Percentiles rank a stretch among this genome's conserved stretches.
Conservation (phyloP, 1,140 invertebrate species). For the Drosophila hydei region DNA sequence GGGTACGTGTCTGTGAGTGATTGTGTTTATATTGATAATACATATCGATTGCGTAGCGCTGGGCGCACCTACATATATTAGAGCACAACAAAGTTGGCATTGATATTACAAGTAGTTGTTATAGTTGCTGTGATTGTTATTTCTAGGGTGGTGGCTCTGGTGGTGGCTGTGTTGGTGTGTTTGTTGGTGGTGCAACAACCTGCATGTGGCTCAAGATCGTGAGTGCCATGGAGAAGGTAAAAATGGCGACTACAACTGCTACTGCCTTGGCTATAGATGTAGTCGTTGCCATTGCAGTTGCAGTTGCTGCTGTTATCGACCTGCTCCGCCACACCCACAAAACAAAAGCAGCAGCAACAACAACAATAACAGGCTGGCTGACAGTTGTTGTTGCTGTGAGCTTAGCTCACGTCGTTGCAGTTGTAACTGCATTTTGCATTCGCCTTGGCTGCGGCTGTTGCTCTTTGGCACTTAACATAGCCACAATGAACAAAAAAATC, state of each 20-base stretch:
- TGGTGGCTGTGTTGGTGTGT: constrained; percentile 29
- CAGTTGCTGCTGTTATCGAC: constrained; percentile 41
- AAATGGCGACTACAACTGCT: constrained; percentile 30
- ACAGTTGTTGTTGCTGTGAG: constrained; percentile 12
- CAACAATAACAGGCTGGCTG: constrained; percentile 17
- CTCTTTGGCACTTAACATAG: constrained; percentile 78
- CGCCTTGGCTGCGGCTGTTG: constrained; percentile 79
- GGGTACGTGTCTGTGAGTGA: background rate
- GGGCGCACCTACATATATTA: background rate
- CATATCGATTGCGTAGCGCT: constrained; percentile 20
- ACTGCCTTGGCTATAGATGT: constrained; percentile 4
- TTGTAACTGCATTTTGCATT: constrained; percentile 72
- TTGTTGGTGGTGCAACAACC: constrained; percentile 74
- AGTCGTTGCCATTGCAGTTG: constrained; percentile 21
- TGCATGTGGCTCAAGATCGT: constrained; percentile 82
- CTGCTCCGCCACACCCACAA: constrained; percentile 50
- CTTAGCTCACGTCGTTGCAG: constrained; percentile 33
- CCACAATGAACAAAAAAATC: constrained; percentile 33
- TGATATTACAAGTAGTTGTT: constrained; percentile 35
- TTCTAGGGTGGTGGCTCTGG: constrained; percentile 27
- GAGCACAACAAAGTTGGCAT: constrained; percentile 32
- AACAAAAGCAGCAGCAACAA: constrained; percentile 16
- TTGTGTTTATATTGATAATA: constrained; percentile 14
- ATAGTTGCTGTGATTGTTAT: constrained; percentile 24
- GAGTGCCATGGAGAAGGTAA: constrained; percentile 42